phyloP scores from a whole-genome alignment of 2,797 vertebrate species.

The Clangula hyemalis region DNA sequence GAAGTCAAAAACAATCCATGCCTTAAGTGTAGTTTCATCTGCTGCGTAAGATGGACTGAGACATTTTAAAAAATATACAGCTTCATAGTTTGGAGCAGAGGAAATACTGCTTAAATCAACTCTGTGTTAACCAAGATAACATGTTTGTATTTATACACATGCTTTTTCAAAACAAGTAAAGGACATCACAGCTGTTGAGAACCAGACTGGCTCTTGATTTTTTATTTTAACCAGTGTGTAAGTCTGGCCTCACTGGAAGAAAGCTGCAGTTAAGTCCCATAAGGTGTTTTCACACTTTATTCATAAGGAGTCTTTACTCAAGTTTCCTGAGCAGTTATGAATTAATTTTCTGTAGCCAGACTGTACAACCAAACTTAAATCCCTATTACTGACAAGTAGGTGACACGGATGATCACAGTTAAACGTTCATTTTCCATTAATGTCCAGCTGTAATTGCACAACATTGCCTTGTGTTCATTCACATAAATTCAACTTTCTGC shows the following conservation, averaged over 20 bases:
- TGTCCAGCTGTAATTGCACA: not conserved
- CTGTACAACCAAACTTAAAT: not conserved
- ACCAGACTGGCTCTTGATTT: not conserved
- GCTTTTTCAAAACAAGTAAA: not conserved
- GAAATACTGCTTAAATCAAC: not conserved
- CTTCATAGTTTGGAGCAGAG: not conserved
- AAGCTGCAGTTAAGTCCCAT: not conserved
- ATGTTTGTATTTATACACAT: not conserved
- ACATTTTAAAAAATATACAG: not conserved
- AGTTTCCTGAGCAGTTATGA: not conserved
- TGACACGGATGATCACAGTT: not conserved
- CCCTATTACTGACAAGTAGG: not conserved
- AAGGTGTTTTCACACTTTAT: not conserved
- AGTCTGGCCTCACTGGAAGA: not conserved
- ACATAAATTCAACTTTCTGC: not conserved
- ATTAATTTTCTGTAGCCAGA: not conserved
- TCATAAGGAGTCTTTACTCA: not conserved
- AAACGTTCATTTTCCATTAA: not conserved
- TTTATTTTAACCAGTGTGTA: accelerated
- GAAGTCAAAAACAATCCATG: not conserved
- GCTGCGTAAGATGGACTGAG: not conserved
- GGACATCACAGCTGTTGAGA: not conserved
- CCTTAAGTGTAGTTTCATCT: not conserved
- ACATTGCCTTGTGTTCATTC: not conserved
- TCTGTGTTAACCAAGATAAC: not conserved